These are phyloP conservation scores for Drosophila gaucha DNA, from an alignment of 2,888 invertebrate genomes.

Conservation along the genomic window DNA sequence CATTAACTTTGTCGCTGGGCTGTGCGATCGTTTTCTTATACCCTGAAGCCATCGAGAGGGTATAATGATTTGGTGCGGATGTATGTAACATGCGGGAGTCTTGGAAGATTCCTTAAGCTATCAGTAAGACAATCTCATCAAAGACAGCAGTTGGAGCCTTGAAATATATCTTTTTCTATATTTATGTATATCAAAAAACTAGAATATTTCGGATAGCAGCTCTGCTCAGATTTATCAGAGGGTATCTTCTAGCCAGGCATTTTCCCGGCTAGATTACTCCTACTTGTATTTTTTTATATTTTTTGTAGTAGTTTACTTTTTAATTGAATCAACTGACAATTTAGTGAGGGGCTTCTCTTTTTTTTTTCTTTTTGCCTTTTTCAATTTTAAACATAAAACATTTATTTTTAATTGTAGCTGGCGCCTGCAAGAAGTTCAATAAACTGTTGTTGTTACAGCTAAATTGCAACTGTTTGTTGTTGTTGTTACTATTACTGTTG, in stretches of 20 bases:
- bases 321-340: slow-evolving; percentile 73
- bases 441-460: slow-evolving; percentile 60
- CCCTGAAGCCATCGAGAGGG: neutral
- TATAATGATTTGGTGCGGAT: neutral
- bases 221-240: too few species aligned
- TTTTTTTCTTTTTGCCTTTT: slow-evolving; percentile 7
- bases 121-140: too few species aligned
- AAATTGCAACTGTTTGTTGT: slow-evolving; percentile 44
- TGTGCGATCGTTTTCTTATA: slow-evolving; percentile 23
- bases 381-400: slow-evolving; percentile 54
- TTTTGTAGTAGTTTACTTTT: slow-evolving; percentile 32
- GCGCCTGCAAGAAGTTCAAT: slow-evolving; percentile 71
- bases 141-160: too few species aligned
- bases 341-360: slow-evolving; percentile 37
- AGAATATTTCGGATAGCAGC: too few species aligned
- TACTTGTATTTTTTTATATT: neutral
- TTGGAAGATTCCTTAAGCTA: too few species aligned
- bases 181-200: too few species aligned
- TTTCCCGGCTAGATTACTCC: too few species aligned
- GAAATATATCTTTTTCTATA: too few species aligned
- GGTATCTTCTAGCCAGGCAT: neutral
- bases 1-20: slow-evolving; percentile 58
- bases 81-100: too few species aligned
- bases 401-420: slow-evolving; percentile 75
- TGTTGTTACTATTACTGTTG: slow-evolving; percentile 4